Conservation (phyloP, 2,888 invertebrate genomes). For the Catocala fraxini region DNA sequence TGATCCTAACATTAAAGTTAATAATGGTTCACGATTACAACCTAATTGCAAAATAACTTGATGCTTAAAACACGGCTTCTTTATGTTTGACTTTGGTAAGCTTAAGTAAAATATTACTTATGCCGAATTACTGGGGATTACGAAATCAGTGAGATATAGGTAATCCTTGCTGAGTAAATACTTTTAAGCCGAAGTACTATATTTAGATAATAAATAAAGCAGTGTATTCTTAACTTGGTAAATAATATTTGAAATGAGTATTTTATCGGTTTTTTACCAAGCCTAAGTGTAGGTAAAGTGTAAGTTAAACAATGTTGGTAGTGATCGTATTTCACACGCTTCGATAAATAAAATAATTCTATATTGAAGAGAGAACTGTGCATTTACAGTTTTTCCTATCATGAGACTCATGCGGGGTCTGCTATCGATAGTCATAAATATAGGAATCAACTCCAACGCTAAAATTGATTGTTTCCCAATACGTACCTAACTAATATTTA, state of each 20-base stretch:
- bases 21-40: slow-evolving; percentile 68
- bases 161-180: background rate
- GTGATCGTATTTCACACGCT: slow-evolving; percentile 14
- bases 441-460: slow-evolving; percentile 30
- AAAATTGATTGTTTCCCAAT: slow-evolving; percentile 38
- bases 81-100: slow-evolving; percentile 52
- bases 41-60: slow-evolving; percentile 65
- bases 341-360: slow-evolving; percentile 28
- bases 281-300: too few relatives aligned
- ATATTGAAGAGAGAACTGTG: slow-evolving; percentile 16
- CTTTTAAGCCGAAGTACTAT: too few relatives aligned
- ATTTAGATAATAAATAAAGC: too few relatives aligned
- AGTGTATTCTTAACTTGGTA: too few relatives aligned
- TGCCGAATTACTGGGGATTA: slow-evolving; percentile 18
- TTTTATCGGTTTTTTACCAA: too few relatives aligned
- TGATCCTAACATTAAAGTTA: slow-evolving; percentile 71
- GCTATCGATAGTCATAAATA: slow-evolving; percentile 32
- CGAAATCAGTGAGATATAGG: slow-evolving; percentile 12
- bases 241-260: too few relatives aligned
- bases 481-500: slow-evolving; percentile 28
- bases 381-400: slow-evolving; percentile 32
- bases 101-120: slow-evolving; percentile 25
- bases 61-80: slow-evolving; percentile 44
- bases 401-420: slow-evolving; percentile 25
- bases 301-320: too few relatives aligned